Evolutionary conservation across 2,113 vertebrate genomes (phyloP), one percentile per base, ranked within the genome.

Genomic region (Neotragus pygmaeus): DNA sequence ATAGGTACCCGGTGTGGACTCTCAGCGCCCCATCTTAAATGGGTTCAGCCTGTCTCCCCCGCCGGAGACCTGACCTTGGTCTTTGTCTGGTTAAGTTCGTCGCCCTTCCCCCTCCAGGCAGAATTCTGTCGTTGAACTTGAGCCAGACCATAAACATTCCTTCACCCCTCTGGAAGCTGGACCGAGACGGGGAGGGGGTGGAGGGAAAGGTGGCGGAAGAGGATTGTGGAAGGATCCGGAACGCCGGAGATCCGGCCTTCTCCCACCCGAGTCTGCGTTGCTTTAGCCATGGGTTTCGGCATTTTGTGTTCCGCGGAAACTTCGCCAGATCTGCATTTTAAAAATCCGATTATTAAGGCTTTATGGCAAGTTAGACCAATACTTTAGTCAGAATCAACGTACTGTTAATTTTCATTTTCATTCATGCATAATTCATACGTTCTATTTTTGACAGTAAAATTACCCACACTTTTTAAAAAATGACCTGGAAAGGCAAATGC

Each of bases 111-210:
- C 78, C 60, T 66, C 95, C 91, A 58, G 81, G 96, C 98, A 96
- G 95, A 97, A 88, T 96, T 98, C 98, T 98, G 98, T 97, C 98
- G 90, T 98, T 98, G 98, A 98, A 98, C 98, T 98, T 98, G 98
- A 98, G 97, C 96, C 96, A 84, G 93, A 97, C 86, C 88, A 66
- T 98, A 98, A 98, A 98, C 98, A 98, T 98, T 98, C 98, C 88
- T 98, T 95, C 82, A 95, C 95, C 87, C 93, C 97, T 91, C 81
- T 4, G 92, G 95, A 93, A 88, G 92, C 94, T 36, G 75, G 96
- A 87, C 12, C 14, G 43, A 84, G 86, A 23, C 17, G 7, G 14
- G 2, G 62, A 60, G 51, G 1, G 23, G 49, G 81, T 60, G 27
- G 86, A 47, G 45, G 80, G 33, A 33, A 49, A 62, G 60, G 12